These are phyloP conservation scores for Galagoides demidoff DNA, from an alignment of 2,797 vertebrate genomes.

Conservation along the genomic window DNA sequence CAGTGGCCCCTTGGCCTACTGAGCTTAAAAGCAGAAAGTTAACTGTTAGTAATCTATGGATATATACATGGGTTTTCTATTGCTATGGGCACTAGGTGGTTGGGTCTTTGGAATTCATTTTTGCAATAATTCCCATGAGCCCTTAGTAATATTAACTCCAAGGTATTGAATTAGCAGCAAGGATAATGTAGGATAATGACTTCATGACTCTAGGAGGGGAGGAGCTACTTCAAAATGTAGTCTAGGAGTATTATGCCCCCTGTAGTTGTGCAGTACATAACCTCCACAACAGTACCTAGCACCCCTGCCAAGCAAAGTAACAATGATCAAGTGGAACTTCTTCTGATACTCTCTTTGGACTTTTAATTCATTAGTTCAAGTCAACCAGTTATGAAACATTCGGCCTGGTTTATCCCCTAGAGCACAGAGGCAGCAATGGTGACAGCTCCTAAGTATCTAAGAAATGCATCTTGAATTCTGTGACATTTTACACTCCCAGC, in stretches of 20 bases:
- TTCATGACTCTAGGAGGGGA: too few species aligned
- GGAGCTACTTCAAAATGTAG: background rate
- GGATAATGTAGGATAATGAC: background rate
- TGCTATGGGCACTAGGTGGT: background rate
- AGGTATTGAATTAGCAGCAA: background rate
- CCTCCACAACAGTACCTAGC: too few species aligned
- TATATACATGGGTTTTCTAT: background rate
- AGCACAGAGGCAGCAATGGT: constrained; percentile 51
- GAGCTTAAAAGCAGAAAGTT: background rate
- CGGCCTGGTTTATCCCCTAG: background rate
- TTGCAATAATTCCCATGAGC: background rate
- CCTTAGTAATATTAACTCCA: background rate
- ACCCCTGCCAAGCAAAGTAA: background rate
- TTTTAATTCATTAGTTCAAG: constrained; percentile 53
- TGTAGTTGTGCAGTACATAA: background rate
- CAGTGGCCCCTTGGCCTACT: background rate
- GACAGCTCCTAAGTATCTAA: constrained; percentile 76
- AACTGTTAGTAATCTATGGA: background rate
- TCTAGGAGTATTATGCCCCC: background rate
- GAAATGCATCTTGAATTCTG: constrained; percentile 71
- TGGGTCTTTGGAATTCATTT: background rate
- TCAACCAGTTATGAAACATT: constrained; percentile 60
- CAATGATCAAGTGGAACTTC: background rate
- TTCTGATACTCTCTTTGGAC: background rate
- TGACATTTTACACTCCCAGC: constrained; percentile 82